phyloP scores from a whole-genome alignment of 2,888 invertebrate genomes.

The Meta bourneti region DNA sequence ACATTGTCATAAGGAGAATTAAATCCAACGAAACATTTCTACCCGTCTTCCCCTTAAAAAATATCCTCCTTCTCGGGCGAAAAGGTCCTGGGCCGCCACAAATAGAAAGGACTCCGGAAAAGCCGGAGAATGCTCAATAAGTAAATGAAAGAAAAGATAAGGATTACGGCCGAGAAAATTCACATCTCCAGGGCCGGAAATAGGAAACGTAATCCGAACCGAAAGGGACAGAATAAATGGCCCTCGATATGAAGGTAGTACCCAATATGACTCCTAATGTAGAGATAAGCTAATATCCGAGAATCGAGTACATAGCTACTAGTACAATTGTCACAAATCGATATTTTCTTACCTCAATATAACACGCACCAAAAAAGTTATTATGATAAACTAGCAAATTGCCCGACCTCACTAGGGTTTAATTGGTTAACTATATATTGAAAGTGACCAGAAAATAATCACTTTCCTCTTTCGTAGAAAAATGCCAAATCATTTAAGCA shows the following conservation, averaged over 20 bases:
- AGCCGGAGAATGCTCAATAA: constrained; percentile 23
- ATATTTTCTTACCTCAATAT: too few species aligned
- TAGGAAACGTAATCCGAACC: constrained; percentile 36
- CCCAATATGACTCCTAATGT: too few species aligned
- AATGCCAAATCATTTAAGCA: too few species aligned
- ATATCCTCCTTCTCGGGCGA: not conserved
- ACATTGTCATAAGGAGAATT: not conserved
- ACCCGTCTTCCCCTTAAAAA: not conserved
- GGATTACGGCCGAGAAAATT: constrained; percentile 35
- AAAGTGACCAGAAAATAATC: too few species aligned
- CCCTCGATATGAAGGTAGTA: constrained; percentile 68
- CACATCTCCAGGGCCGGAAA: constrained; percentile 27
- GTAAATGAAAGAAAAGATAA: constrained; percentile 24
- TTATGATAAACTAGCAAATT: too few species aligned
- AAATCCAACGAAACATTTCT: constrained; percentile 2
- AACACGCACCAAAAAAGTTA: too few species aligned
- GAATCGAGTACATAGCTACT: too few species aligned
- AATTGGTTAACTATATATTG: too few species aligned
- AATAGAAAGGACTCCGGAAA: constrained; percentile 40
- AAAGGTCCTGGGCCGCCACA: constrained; percentile 22
- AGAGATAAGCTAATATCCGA: too few species aligned
- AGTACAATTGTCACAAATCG: too few species aligned
- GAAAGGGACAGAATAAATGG: constrained; percentile 67
- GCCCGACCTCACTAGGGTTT: too few species aligned
- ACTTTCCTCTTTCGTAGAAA: too few species aligned